Base-by-base conservation (phyloP, 1,140 invertebrate genomes). In the Drosophila burlai region DNA sequence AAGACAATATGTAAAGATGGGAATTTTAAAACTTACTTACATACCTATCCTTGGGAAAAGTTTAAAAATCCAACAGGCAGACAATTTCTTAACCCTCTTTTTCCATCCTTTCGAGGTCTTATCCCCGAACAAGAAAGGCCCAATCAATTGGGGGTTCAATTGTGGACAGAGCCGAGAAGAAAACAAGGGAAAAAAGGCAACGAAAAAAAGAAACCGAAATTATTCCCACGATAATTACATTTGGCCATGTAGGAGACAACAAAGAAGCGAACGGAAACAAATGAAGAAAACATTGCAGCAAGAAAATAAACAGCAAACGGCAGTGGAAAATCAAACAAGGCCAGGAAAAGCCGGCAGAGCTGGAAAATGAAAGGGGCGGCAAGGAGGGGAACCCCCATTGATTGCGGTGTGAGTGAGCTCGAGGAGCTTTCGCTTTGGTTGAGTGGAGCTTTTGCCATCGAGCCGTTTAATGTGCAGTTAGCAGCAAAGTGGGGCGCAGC, bases 381-480 rank as follows among this genome's bases (percentile, higher is more conserved):
- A 0, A 9, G 16, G 47, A 15, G 18, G 42, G 11, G 1, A 24
- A 26, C 16, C 16, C 43, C 36, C 68, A 80, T 69, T 83, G 76
- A 77, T 76, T 80, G 43, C 63, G 61, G 49, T 64, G 61, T 65
- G 66, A 74, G 49, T 34, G 65, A 60, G 59, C 76, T 65, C 59
- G 50, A 71, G 45, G 26, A 59, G 68, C 64, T 75, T 61, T 75
- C 57, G 36, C 38, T 64, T 55, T 55, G 52, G 52, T 24, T 76
- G 80, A 83, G 86, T 80, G 68, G 61, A 75, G 76, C 69, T 67
- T 76, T 67, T 80, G 76, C 83, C 79, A 89, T 83, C 84, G 86
- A 89, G 81, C 68, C 74, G 69, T 83, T 83, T 87, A 87, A 87
- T 89, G 80, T 89, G 77, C 84, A 89, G 83, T 89, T 87, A 81